phyloP scores from a whole-genome alignment of 2,113 vertebrate genomes.

The Physeter macrocephalus region DNA sequence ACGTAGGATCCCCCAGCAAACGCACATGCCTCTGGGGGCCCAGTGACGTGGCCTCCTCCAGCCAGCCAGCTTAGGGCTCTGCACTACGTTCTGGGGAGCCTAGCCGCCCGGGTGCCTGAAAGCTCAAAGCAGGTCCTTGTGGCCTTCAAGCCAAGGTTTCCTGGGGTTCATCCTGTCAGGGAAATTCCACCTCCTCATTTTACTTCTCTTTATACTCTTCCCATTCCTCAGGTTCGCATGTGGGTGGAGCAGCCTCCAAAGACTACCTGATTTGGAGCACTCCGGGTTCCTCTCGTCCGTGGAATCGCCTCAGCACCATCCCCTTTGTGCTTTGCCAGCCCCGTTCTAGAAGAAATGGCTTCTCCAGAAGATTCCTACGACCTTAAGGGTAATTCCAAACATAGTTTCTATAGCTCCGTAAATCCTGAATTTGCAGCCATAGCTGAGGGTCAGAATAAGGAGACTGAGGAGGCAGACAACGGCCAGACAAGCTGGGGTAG shows the following conservation, averaged over 20 bases:
- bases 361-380: constrained; percentile 76
- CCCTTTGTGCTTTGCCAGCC: accelerated
- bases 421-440: neutral
- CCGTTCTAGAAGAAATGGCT: neutral
- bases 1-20: constrained; percentile 37
- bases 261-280: neutral
- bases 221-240: neutral
- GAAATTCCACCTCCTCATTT: neutral
- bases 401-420: neutral
- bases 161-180: neutral
- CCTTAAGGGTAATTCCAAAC: constrained; percentile 48
- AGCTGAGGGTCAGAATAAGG: neutral
- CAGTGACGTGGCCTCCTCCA: neutral
- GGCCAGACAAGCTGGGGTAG: constrained; percentile 9
- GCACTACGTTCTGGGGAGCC: neutral
- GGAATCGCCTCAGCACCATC: neutral
- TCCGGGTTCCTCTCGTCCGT: neutral
- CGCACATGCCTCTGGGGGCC: neutral
- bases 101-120: neutral
- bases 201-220: neutral
- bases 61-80: neutral
- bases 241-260: neutral
- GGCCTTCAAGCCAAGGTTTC: neutral
- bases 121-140: neutral
- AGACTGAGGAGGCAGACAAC: neutral